Conservation (phyloP, 30 jellyfish, hydroid and myxozoan species). For the Chrysaora quinquecirrha region DNA sequence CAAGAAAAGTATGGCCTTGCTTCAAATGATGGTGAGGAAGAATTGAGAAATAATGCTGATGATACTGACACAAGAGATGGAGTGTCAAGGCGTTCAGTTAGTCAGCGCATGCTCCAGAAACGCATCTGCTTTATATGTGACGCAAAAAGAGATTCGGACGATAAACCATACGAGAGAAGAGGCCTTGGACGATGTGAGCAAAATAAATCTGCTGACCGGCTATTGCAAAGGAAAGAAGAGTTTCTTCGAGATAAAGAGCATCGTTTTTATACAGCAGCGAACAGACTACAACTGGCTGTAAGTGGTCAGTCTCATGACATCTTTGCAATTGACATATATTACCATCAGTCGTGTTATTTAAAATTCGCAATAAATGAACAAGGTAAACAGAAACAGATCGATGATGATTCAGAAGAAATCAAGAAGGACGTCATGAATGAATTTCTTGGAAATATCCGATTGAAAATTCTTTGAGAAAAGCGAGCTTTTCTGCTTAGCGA, state of each 20-base stretch:
- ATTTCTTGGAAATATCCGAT: too few relatives aligned
- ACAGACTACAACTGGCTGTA: background rate
- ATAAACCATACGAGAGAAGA: background rate
- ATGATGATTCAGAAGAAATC: too few relatives aligned
- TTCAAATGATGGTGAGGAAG: background rate
- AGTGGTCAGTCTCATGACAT: conserved; percentile 15
- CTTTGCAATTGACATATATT: too few relatives aligned
- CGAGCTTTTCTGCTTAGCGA: too few relatives aligned
- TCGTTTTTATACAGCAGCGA: conserved; percentile 4
- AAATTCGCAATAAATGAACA: too few relatives aligned
- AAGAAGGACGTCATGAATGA: too few relatives aligned
- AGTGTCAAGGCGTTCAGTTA: background rate
- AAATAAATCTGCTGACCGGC: background rate
- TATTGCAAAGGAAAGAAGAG: background rate
- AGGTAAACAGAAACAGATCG: too few relatives aligned
- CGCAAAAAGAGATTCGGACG: background rate
- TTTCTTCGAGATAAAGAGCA: background rate
- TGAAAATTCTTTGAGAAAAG: too few relatives aligned
- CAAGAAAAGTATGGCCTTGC: background rate
- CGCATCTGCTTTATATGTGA: background rate
- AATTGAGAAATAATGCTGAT: background rate
- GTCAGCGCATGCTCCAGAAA: conserved; percentile 6
- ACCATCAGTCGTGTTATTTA: too few relatives aligned
- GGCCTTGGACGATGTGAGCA: conserved; percentile 5
- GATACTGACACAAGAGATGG: background rate